phyloP scores from a whole-genome alignment of 2,888 invertebrate genomes.

The Zeuzera pyrina region DNA sequence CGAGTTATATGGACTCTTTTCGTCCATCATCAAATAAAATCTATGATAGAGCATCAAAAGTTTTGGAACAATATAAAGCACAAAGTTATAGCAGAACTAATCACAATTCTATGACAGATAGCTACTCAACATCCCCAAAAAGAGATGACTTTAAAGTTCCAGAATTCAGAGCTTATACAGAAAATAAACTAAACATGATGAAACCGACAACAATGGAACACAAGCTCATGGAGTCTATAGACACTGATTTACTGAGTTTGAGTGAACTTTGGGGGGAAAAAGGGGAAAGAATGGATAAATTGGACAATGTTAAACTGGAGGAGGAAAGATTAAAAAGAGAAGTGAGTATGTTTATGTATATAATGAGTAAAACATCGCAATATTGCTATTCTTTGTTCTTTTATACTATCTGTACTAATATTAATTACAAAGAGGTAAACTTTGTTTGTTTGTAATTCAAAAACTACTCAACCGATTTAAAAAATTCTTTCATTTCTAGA shows the following conservation, averaged over 20 bases:
- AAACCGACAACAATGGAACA: conserved; percentile 29
- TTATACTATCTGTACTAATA: too few relatives aligned
- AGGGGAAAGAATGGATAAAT: conserved; percentile 44
- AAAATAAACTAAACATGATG: conserved; percentile 33
- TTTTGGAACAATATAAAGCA: conserved; percentile 55
- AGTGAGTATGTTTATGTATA: conserved; percentile 74
- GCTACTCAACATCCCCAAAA: conserved; percentile 27
- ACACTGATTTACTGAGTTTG: conserved; percentile 68
- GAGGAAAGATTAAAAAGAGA: conserved; percentile 85
- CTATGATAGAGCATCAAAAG: conserved; percentile 54
- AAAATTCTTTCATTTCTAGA: too few relatives aligned
- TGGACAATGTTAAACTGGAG: conserved; percentile 70
- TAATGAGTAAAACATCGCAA: too few relatives aligned
- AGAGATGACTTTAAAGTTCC: conserved; percentile 57
- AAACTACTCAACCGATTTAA: too few relatives aligned
- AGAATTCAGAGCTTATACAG: conserved; percentile 48
- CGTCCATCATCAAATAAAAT: conserved; percentile 58
- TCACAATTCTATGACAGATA: conserved; percentile 31
- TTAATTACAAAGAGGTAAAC: too few relatives aligned
- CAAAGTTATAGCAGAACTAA: conserved; percentile 37
- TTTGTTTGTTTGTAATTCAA: too few relatives aligned
- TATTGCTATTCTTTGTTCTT: too few relatives aligned
- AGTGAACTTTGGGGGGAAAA: conserved; percentile 77
- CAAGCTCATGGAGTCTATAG: conserved; percentile 48
- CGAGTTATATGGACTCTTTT: conserved; percentile 35